Evolutionary conservation across 1,140 invertebrate species (phyloP), one percentile per base, ranked within the genome.

Genomic region (Drosophila mojavensis): DNA sequence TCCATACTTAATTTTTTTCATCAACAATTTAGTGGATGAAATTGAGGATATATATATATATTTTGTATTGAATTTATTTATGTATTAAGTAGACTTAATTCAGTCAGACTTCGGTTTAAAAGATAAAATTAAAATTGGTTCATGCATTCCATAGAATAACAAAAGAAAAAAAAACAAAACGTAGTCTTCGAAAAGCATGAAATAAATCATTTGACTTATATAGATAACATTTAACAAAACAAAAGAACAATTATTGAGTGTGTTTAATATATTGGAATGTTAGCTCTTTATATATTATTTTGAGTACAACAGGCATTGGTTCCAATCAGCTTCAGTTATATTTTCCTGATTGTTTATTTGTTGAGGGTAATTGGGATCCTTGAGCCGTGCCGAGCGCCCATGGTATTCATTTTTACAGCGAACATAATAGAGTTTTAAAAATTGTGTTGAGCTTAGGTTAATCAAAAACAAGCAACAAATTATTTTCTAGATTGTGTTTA

Each of bases 91-190:
- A 75, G 36, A 50, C 59, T 72, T 72, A 72, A 60, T 54, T 59
- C 53, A 33, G 51, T 48, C 39, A 63, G 13, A 59, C 17, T 48
- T 71, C 30, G 20, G 61, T 71, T 65, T 39, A 54, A 41, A 63
- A 68, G 67, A 41, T 56, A 41, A 68, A 60, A 62, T 41, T 36
- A 79, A 28, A 50, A 62, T 88, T 79, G 75, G 83, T 79, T 88
- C 48, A 70, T 81, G 68, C 81, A 85, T 85, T 85, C 82, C 82
- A 88, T 85, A 79, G 85, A 51, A 30, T 62, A 33, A 33, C 6
- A 33, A 33, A 33, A 30, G 6, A 30, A 30, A 30, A 30, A 30
- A 30, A 30, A 30, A 36, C 11, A 39, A 86, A 82, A 45, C 53
- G 39, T 62, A 64, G 62, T 61, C 17, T 36, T 43, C 20, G 11